phyloP scores from a whole-genome alignment of 23 tunicate species.

The Aplidium turbinatum region DNA sequence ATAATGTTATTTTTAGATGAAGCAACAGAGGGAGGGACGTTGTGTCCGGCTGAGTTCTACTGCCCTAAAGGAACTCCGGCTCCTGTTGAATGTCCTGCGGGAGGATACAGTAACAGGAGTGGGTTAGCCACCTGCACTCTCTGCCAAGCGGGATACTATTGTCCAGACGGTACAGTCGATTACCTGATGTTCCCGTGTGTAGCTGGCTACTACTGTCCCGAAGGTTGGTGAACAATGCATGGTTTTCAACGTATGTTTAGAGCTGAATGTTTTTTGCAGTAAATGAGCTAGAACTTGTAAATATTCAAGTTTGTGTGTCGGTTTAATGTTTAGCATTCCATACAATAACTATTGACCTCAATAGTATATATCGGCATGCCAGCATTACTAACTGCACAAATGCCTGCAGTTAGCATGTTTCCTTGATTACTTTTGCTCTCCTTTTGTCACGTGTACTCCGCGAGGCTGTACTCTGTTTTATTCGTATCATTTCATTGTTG shows the following conservation, averaged over 20 bases:
- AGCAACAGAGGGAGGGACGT: conserved; percentile 38
- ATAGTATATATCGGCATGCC: too few relatives aligned
- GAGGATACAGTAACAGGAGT: conserved; percentile 72
- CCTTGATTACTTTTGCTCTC: too few relatives aligned
- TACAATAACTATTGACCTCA: too few relatives aligned
- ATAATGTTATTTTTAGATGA: conserved; percentile 20
- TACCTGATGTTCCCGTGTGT: conserved; percentile 47
- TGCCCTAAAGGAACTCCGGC: conserved; percentile 77
- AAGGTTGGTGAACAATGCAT: conserved; percentile 54
- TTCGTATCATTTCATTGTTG: too few relatives aligned
- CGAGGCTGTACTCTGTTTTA: too few relatives aligned
- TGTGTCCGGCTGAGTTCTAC: conserved; percentile 59
- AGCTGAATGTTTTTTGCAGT: too few relatives aligned
- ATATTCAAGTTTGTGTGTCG: too few relatives aligned
- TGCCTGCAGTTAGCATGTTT: too few relatives aligned
- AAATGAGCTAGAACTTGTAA: too few relatives aligned
- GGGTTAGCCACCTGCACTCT: conserved; percentile 51
- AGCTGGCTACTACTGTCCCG: conserved; percentile 87
- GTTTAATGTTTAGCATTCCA: too few relatives aligned
- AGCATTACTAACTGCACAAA: too few relatives aligned
- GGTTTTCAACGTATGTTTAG: background rate
- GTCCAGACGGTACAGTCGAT: conserved; percentile 71
- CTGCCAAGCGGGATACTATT: conserved; percentile 79
- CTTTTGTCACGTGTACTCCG: too few relatives aligned
- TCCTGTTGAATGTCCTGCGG: conserved; percentile 65